Conservation (phyloP, 2,888 invertebrate genomes). For the Clepsis dumicolana region DNA sequence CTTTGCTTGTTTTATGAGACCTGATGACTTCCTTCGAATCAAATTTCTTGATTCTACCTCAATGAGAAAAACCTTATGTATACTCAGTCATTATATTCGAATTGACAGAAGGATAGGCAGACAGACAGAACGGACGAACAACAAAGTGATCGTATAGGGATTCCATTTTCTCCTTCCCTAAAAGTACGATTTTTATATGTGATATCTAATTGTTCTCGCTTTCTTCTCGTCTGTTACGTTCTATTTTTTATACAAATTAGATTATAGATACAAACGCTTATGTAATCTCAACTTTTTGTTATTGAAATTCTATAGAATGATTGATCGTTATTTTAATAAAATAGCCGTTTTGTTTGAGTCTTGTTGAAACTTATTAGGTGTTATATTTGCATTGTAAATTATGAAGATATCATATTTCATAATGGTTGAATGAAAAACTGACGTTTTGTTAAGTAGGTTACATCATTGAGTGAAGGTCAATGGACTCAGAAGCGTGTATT, state of each 20-base stretch:
- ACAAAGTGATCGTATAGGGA: no score
- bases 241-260: not conserved
- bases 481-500: not conserved
- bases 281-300: constrained; percentile 29
- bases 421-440: constrained; percentile 13
- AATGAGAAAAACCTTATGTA: no score
- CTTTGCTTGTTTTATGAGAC: no score
- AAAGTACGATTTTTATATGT: no score
- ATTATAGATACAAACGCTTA: constrained; percentile 5
- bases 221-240: not conserved
- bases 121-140: no score
- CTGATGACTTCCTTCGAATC: no score
- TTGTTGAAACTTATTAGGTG: constrained; percentile 41
- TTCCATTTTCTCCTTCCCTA: no score
- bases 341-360: constrained; percentile 33
- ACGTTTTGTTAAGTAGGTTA: constrained; percentile 2
- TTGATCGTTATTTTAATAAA: constrained; percentile 35
- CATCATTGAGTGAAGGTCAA: constrained; percentile 9
- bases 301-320: constrained; percentile 33
- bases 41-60: no score
- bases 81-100: no score
- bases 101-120: no score
- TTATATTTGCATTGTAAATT: constrained; percentile 46
- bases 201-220: not conserved
- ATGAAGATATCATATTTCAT: constrained; percentile 31